Conservation (phyloP, 2,797 vertebrate species). For the Odontamblyopus rebecca region DNA sequence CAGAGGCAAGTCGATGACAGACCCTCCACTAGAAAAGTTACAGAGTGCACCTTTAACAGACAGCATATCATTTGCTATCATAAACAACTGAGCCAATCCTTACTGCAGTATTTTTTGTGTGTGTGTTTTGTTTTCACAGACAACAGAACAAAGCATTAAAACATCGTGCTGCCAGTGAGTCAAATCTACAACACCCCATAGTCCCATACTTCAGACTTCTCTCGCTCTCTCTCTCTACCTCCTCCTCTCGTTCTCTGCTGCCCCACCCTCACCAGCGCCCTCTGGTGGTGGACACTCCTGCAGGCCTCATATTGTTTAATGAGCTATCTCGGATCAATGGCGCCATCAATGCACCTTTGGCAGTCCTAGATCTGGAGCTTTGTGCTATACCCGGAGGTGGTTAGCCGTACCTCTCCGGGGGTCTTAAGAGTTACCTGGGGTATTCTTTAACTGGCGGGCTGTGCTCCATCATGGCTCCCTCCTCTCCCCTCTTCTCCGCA, state of each 20-base stretch:
- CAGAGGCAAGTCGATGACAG: no score
- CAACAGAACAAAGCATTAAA: background rate
- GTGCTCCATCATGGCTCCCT: slow-evolving; percentile 53
- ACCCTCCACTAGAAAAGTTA: no score
- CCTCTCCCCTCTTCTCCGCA: slow-evolving; percentile 35
- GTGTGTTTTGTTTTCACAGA: background rate
- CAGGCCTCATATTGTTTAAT: slow-evolving; percentile 70
- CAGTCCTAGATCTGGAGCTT: slow-evolving; percentile 38
- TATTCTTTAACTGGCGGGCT: slow-evolving; percentile 58
- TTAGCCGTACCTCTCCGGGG: slow-evolving; percentile 56
- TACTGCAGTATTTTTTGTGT: background rate
- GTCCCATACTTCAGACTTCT: background rate
- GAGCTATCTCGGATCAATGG: slow-evolving; percentile 70
- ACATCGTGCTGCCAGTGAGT: background rate
- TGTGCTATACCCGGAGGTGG: slow-evolving; percentile 42
- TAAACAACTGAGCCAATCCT: background rate
- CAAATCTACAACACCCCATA: slow-evolving; percentile 4
- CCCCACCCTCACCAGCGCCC: slow-evolving; percentile 37
- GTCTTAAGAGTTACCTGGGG: slow-evolving; percentile 60
- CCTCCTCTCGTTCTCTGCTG: slow-evolving; percentile 14
- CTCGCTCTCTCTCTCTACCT: background rate
- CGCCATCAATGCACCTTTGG: slow-evolving; percentile 63
- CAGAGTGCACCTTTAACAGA: no score
- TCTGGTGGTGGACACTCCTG: slow-evolving; percentile 56
- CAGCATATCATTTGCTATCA: background rate